Evolutionary conservation across 2,113 vertebrate genomes (phyloP), one percentile per base, ranked within the genome.

Genomic region (Pomatostomus ruficeps): DNA sequence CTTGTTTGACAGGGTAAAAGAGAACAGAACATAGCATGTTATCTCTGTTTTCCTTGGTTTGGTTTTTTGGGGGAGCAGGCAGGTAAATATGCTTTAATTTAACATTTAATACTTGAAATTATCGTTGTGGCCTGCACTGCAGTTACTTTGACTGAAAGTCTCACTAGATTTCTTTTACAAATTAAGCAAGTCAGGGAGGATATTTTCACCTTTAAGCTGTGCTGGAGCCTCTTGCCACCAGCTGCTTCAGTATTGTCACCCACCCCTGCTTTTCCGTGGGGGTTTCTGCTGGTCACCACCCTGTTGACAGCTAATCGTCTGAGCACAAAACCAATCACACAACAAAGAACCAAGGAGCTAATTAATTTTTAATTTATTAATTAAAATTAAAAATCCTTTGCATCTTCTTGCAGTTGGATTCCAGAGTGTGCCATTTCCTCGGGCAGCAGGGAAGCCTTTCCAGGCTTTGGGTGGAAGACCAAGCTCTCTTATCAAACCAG

Each of bases 341-440:
- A 75, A 62, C 72, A 82, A 84, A 84, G 76, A 51, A 26, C 11
- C 77, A 55, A 83, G 72, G 23, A 72, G 75, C 40, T 86, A 91
- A 96, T 94, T 94, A 81, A 72, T 93, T 95, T 94, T 95, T 91
- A 88, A 96, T 95, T 91, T 81, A 67, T 88, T 72, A 59, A 88
- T 93, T 94, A 91, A 80, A 93, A 89, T 94, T 93, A 80, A 93
- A 89, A 90, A 85, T 93, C 71, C 7, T 2, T 78, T 94, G 85
- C 72, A 77, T 96, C 93, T 94, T 66, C 91, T 95, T 97, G 82
- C 46, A 54, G 40, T 79, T 66, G 72, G 52, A 66, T 83, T 90
- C 63, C 63, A 20, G 89, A 90, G 22, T 17, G 49, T 95, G 74
- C 76, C 33, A 31, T 94, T 91, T 95, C 85, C 78, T 85, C 67